Evolutionary conservation across 2,113 vertebrate genomes (phyloP), one percentile per base, ranked within the genome.

Genomic region (Trichomycterus rosablanca): DNA sequence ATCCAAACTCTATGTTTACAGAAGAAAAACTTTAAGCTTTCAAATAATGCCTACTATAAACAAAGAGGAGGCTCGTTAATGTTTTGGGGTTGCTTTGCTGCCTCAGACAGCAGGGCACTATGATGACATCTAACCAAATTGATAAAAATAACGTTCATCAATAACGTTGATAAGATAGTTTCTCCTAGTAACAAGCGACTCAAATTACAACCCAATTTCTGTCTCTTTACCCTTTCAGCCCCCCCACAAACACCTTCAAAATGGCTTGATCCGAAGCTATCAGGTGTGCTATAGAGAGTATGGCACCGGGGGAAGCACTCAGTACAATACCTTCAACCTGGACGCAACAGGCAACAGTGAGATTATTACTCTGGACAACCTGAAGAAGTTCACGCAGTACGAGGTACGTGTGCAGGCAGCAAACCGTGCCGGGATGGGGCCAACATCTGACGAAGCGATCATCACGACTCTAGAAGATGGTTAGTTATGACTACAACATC

Each of bases 331-430:
- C 67, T 90, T 97, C 85, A 96, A 89, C n/a, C 83, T 98, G 4
- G 96, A 99, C 83, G 94, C 91, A 68, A 95, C 93, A 0, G 96
- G 96, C 0, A 95, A 98, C 86, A 93, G 83, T 0, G 96, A 99
- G 81, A 85, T 89, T 55, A 91, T 97, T 57, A 84, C 90, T 0
- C 88, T 99, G 77, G 93, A 97, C 80, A 93, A 97, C 78, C 88
- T 99, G 34, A 93, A 91, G 72, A 99, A 98, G 79, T 99, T 96
- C 84, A 98, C 95, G 1, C 95, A 97, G 83, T 99, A 99, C 48
- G 94, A 95, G 45, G 93, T 99, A 82, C 93, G 98, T 70, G 96
- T 99, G n/a, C 95, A 99, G 80, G 96, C 96, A 10, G 94, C 91
- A 15, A 99, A 99, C 81, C 80, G 93, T 32, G 96, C 96, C 0